Percentiles rank a stretch among this genome's conserved stretches.
Evolutionary conservation across 2,888 invertebrate genomes (phyloP).

Genomic region (Caenorhabditis sp.): DNA sequence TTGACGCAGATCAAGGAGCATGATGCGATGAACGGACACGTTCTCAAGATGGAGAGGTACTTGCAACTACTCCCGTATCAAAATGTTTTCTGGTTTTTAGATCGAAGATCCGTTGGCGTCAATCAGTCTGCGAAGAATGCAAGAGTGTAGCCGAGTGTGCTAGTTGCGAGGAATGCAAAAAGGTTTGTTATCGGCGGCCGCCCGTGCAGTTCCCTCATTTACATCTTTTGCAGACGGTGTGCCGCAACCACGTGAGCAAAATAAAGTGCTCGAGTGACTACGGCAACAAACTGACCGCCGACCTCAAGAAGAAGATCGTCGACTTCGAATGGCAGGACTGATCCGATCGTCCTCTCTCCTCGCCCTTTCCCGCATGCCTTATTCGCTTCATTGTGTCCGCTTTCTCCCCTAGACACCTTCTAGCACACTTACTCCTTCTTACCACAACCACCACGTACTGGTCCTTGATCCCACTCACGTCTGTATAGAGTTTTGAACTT

Average conservation of each 20-base stretch:
- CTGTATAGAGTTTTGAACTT: conserved; percentile 21
- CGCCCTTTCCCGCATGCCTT: conserved; percentile 15
- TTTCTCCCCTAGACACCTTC: conserved; percentile 40
- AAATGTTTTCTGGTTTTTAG: too few relatives aligned
- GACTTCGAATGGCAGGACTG: conserved; percentile 71
- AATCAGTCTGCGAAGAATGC: conserved; percentile 70
- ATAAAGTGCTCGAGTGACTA: conserved; percentile 67
- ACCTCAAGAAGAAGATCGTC: conserved; percentile 69
- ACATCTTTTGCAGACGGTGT: conserved; percentile 62
- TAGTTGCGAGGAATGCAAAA: conserved; percentile 72
- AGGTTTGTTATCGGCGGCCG: conserved; percentile 38
- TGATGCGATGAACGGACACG: conserved; percentile 70
- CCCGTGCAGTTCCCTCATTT: neutral
- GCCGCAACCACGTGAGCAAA: conserved; percentile 65
- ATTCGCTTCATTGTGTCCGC: conserved; percentile 25
- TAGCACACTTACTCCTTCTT: neutral
- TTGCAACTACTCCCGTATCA: neutral
- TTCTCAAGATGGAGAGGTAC: conserved; percentile 66
- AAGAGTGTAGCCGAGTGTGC: conserved; percentile 66
- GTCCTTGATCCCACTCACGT: conserved; percentile 11
- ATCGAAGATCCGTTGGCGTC: conserved; percentile 66
- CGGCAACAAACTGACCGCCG: conserved; percentile 62
- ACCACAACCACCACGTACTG: neutral
- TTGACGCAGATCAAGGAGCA: conserved; percentile 64
- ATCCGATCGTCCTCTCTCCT: neutral